phyloP scores from a whole-genome alignment of 1,140 invertebrate species.

The Microplitis mediator region DNA sequence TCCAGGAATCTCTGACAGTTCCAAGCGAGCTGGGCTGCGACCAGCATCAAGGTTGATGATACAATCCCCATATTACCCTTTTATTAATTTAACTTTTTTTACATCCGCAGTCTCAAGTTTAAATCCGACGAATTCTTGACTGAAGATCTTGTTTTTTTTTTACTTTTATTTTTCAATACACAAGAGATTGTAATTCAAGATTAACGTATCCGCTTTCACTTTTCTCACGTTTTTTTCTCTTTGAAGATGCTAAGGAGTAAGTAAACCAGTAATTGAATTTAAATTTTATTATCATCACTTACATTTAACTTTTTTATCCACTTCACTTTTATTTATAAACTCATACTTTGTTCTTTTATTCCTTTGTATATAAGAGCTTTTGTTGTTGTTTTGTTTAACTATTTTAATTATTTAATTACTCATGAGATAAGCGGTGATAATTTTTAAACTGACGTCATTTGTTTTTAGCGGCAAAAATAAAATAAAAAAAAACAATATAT shows the following conservation, averaged over 20 bases:
- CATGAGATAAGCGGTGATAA: too few relatives aligned
- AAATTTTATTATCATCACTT: too few relatives aligned
- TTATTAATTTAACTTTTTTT: neutral
- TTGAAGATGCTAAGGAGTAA: neutral
- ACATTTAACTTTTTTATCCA: too few relatives aligned
- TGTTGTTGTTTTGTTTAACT: too few relatives aligned
- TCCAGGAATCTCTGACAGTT: slow-evolving; percentile 40
- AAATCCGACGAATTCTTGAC: neutral
- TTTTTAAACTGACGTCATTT: too few relatives aligned
- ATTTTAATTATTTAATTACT: too few relatives aligned
- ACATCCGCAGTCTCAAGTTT: too few relatives aligned
- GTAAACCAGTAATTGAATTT: too few relatives aligned
- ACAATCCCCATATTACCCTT: slow-evolving; percentile 16
- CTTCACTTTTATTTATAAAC: too few relatives aligned
- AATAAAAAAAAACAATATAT: neutral
- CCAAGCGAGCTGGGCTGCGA: slow-evolving; percentile 37
- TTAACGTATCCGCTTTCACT: slow-evolving; percentile 7
- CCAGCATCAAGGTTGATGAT: slow-evolving; percentile 27
- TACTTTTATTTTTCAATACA: neutral
- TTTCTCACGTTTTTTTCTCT: slow-evolving; percentile 3
- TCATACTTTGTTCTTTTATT: too few relatives aligned
- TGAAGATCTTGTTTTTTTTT: neutral
- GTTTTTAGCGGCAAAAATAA: neutral
- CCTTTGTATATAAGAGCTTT: too few relatives aligned
- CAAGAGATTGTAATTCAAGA: too few relatives aligned